Percentiles rank a stretch among this genome's conserved stretches.
Evolutionary conservation across 2,888 invertebrate species (phyloP).

Genomic region (Epinotia ramella): DNA sequence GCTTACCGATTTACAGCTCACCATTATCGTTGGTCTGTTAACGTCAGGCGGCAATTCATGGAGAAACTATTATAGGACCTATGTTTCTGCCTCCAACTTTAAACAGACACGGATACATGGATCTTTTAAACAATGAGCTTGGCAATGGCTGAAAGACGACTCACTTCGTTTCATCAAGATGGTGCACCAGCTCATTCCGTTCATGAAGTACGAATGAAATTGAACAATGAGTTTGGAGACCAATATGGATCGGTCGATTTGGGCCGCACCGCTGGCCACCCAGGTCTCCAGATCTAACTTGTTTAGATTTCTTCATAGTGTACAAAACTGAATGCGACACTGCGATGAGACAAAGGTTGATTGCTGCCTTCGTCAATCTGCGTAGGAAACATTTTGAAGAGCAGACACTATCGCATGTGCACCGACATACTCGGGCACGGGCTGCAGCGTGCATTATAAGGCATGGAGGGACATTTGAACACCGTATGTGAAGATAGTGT

Average conservation of each 20-base stretch:
- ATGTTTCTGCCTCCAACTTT: not conserved
- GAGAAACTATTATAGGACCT: not conserved
- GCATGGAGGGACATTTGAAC: too few relatives aligned
- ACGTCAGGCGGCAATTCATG: too few relatives aligned
- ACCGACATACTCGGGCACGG: not conserved
- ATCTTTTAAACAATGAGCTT: not conserved
- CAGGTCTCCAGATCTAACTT: too few relatives aligned
- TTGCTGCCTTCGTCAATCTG: not conserved
- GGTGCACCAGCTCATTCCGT: too few relatives aligned
- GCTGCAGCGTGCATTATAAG: too few relatives aligned
- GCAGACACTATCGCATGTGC: not conserved
- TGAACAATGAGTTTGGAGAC: not conserved
- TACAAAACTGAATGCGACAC: not conserved
- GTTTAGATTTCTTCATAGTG: not conserved
- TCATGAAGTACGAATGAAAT: too few relatives aligned
- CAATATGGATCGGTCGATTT: not conserved
- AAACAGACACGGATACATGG: not conserved
- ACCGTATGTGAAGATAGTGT: too few relatives aligned
- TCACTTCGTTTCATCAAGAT: not conserved
- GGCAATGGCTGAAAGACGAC: not conserved
- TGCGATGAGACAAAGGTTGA: too few relatives aligned
- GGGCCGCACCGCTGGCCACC: constrained; percentile 4
- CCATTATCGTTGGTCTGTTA: too few relatives aligned
- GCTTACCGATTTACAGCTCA: not conserved
- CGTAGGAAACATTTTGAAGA: not conserved